Evolutionary conservation across 2,888 invertebrate genomes (phyloP).

Genomic region (Rhagium mordax): DNA sequence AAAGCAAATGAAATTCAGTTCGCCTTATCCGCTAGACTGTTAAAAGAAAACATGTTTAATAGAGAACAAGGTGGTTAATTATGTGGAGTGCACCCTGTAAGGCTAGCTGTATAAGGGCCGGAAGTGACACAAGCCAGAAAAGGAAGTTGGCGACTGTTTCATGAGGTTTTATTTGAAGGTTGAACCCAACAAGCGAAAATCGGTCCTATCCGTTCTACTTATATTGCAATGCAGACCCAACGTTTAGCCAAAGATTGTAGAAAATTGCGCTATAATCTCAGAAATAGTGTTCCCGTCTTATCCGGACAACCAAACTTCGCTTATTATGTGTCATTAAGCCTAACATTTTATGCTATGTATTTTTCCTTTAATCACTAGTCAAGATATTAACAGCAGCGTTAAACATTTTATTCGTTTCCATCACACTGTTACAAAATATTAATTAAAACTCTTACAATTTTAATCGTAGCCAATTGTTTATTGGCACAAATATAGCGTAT

Average conservation of each 20-base stretch:
- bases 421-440: too few species aligned
- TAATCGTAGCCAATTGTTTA: too few species aligned
- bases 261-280: slow-evolving; percentile 38
- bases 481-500: too few species aligned
- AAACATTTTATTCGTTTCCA: neutral
- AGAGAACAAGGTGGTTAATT: slow-evolving; percentile 30
- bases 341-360: slow-evolving; percentile 27
- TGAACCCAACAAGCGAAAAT: slow-evolving; percentile 57
- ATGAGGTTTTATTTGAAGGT: slow-evolving; percentile 63
- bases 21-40: neutral
- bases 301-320: slow-evolving; percentile 28
- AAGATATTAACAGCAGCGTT: slow-evolving; percentile 2
- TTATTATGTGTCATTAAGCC: slow-evolving; percentile 34
- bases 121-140: slow-evolving; percentile 63
- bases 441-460: too few species aligned
- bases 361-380: slow-evolving; percentile 28
- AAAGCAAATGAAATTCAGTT: neutral
- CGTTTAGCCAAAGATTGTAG: slow-evolving; percentile 56
- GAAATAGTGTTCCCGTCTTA: slow-evolving; percentile 33
- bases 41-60: slow-evolving; percentile 28
- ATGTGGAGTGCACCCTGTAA: slow-evolving; percentile 44
- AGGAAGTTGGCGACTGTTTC: slow-evolving; percentile 61
- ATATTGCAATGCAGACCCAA: slow-evolving; percentile 58
- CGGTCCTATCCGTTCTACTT: slow-evolving; percentile 63
- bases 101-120: slow-evolving; percentile 43